Conservation (phyloP, 2,797 vertebrate genomes). For the Naso thynnoides region DNA sequence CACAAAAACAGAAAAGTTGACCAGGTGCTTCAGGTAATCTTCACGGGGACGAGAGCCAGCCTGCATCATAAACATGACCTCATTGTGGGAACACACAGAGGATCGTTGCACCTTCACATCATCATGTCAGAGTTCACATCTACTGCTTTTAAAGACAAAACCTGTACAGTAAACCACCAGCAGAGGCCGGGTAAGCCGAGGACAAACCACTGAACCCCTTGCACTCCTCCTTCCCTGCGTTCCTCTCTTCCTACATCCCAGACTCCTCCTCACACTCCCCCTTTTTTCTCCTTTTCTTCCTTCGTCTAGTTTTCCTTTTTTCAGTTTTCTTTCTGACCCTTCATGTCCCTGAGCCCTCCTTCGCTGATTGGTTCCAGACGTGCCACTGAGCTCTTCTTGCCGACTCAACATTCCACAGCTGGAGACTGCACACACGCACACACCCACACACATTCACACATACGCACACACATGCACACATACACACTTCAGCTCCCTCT, state of each 20-base stretch:
- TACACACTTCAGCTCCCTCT: constrained; percentile 43
- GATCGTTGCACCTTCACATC: constrained; percentile 25
- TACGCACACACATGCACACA: constrained; percentile 30
- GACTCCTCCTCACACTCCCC: constrained; percentile 51
- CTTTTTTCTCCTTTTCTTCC: constrained; percentile 17
- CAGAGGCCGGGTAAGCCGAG: constrained; percentile 68
- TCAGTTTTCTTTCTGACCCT: constrained; percentile 64
- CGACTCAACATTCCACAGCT: constrained; percentile 87
- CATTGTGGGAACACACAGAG: constrained; percentile 4
- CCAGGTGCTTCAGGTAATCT: constrained; percentile 73
- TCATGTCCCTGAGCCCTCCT: constrained; percentile 74
- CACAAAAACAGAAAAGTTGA: constrained; percentile 58
- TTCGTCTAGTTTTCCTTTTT: constrained; percentile 44
- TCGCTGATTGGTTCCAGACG: constrained; percentile 85
- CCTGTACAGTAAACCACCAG: constrained; percentile 65
- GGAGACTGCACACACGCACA: constrained; percentile 71
- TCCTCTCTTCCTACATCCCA: constrained; percentile 35
- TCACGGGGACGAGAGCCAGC: constrained; percentile 67
- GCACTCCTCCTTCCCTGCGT: constrained; percentile 31
- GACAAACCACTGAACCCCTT: constrained; percentile 25
- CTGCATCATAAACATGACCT: constrained; percentile 37
- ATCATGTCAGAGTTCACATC: constrained; percentile 12
- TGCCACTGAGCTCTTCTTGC: constrained; percentile 85
- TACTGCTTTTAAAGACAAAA: constrained; percentile 16
- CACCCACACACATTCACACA: constrained; percentile 31